Conservation (phyloP, 1,140 invertebrate genomes). For the Lucilia cuprina region DNA sequence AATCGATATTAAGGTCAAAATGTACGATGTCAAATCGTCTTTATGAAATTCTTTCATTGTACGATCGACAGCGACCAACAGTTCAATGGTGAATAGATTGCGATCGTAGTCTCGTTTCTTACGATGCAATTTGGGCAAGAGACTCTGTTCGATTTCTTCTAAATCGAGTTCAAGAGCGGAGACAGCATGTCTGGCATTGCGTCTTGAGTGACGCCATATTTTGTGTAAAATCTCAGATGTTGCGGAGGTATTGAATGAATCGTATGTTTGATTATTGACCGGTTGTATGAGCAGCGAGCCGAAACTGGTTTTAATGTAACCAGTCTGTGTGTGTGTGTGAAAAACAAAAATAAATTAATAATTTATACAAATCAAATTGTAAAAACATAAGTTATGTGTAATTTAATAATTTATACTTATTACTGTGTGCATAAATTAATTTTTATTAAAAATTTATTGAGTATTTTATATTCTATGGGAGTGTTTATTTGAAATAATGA, state of each 20-base stretch:
- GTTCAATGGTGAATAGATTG: conserved; percentile 77
- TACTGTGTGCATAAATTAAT: neutral
- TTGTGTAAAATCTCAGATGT: conserved; percentile 51
- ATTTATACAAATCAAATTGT: no score
- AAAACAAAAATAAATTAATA: no score
- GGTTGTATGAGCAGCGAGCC: conserved; percentile 73
- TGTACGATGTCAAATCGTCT: conserved; percentile 68
- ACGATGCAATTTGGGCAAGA: conserved; percentile 49
- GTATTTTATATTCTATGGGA: neutral
- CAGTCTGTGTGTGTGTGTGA: conserved; percentile 64
- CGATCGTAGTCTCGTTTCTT: conserved; percentile 61
- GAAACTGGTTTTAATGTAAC: conserved; percentile 70
- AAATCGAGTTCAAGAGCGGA: conserved; percentile 43
- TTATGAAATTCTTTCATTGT: conserved; percentile 80
- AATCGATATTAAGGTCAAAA: conserved; percentile 82
- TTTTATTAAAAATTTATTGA: neutral
- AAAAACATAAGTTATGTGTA: no score
- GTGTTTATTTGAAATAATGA: no score
- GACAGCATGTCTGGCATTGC: conserved; percentile 58
- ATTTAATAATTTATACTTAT: no score
- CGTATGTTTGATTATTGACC: conserved; percentile 62
- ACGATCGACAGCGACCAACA: conserved; percentile 80
- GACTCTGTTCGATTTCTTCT: conserved; percentile 37
- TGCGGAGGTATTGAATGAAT: conserved; percentile 11
- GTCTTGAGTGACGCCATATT: conserved; percentile 55